Conservation (phyloP, 2,797 vertebrate genomes). For the Artibeus lituratus region DNA sequence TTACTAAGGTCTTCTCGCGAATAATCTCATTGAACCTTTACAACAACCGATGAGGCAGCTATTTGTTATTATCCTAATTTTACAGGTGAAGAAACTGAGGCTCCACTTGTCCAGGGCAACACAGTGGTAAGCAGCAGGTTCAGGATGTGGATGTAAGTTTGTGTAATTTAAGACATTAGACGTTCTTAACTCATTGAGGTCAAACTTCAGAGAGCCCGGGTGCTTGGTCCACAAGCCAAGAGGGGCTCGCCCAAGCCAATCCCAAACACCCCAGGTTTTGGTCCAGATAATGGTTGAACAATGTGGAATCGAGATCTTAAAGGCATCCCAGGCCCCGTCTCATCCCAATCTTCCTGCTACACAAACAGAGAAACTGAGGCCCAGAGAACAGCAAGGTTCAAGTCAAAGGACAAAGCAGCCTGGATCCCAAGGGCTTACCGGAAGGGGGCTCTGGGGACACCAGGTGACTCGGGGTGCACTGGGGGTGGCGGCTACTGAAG, state of each 20-base stretch:
- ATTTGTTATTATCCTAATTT: not conserved
- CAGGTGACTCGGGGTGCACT: not conserved
- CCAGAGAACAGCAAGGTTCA: not conserved
- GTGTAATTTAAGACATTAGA: not conserved
- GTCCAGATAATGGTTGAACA: not conserved
- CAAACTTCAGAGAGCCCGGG: not conserved
- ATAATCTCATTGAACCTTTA: not conserved
- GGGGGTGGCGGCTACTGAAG: not conserved
- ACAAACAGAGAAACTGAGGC: not conserved
- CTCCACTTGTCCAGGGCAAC: not conserved
- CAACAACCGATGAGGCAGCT: not conserved
- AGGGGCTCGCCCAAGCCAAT: not conserved
- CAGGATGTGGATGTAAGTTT: not conserved
- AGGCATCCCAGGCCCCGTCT: not conserved
- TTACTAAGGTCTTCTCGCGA: not conserved
- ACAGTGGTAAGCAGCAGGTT: not conserved
- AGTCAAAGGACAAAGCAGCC: not conserved
- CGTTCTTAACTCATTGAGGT: not conserved
- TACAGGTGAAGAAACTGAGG: not conserved
- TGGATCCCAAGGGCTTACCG: constrained; percentile 13
- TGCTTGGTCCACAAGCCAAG: not conserved
- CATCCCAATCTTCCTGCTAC: not conserved
- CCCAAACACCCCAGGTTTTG: not conserved
- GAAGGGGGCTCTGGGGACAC: constrained; percentile 58
- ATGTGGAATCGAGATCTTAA: not conserved